Base-by-base conservation (phyloP, 2,888 invertebrate genomes). In the Fissipunctia ypsillon region DNA sequence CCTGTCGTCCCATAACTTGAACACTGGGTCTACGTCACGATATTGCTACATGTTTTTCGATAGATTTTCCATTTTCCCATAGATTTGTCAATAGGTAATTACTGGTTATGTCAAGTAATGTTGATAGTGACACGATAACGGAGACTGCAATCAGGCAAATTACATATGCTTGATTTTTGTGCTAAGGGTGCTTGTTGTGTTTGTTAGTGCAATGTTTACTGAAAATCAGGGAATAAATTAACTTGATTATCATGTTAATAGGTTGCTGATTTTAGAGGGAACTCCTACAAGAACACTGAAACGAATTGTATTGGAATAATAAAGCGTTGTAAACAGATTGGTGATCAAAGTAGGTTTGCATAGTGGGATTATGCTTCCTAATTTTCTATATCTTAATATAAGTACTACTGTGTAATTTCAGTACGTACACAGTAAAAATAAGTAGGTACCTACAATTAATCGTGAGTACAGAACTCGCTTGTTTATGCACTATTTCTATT, bases 81-180 rank as follows among this genome's bases (percentile, higher is more conserved):
- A 16, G 28, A 38, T 54, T 78, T 41, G 59, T 78, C 45, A 78
- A 60, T 60, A 75, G 7, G 22, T 60, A 69, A 75, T 75, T 48
- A 59, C 14, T 41, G 41, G 31, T 60, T 71, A 10, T 31, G 59
- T 25, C 22, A 35, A 35, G 50, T 59, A 25, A 52, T 52, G 28
- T 78, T 41, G 78, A 60, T 54, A 45, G 16, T 69, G n/a, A 54
- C 25, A 78, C 31, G 70, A 70, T 69, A 38, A 41, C 16, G 6
- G 16, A 0, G 28, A 52, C 14, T 28, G 3, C 22, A 45, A 50
- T 69, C 16, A 70, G 31, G 38, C 2, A 48, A 25, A 48, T n/a
- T n/a, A n/a, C n/a, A 31, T 60, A 14, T 19, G 25, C 12, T 48
- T 25, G 22, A 6, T 28, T 31, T 38, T 28, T 56, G 2, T 45